These are phyloP conservation scores for Perodicticus potto DNA, from an alignment of 2,797 vertebrate species.

Conservation along the genomic window DNA sequence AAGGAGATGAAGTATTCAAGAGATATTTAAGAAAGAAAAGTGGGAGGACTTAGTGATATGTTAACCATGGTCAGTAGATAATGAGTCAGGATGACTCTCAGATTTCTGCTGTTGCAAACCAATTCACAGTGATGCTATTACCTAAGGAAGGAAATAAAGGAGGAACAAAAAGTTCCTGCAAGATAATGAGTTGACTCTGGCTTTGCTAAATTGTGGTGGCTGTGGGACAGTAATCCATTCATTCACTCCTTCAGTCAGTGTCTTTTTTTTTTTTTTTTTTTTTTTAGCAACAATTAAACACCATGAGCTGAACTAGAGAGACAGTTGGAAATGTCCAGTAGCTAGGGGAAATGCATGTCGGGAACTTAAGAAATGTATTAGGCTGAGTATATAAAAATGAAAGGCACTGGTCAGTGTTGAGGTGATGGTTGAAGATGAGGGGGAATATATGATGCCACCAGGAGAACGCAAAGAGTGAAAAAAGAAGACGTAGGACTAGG, in stretches of 20 bases:
- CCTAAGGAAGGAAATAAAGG: neutral
- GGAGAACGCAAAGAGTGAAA: neutral
- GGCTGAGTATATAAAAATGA: neutral
- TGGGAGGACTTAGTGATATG: neutral
- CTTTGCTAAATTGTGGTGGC: neutral
- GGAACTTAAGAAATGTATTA: neutral
- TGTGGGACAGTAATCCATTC: neutral
- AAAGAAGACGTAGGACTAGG: neutral
- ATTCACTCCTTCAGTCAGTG: neutral
- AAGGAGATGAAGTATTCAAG: conserved; percentile 28
- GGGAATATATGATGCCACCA: neutral
- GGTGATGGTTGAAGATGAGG: neutral
- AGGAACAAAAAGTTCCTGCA: neutral
- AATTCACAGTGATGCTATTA: neutral
- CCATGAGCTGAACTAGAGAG: neutral
- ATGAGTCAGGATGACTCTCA: neutral
- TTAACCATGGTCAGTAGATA: neutral
- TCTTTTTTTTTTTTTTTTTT: conserved; percentile 48
- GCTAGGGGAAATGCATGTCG: neutral
- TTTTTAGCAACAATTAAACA: neutral
- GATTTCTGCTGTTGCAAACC: conserved; percentile 46
- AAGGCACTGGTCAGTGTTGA: neutral
- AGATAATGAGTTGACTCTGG: conserved; percentile 2
- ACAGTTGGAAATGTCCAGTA: conserved; percentile 3
- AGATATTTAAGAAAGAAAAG: conserved; percentile 13